phyloP scores from a whole-genome alignment of 2,797 vertebrate genomes.

The Australoheros facetus region DNA sequence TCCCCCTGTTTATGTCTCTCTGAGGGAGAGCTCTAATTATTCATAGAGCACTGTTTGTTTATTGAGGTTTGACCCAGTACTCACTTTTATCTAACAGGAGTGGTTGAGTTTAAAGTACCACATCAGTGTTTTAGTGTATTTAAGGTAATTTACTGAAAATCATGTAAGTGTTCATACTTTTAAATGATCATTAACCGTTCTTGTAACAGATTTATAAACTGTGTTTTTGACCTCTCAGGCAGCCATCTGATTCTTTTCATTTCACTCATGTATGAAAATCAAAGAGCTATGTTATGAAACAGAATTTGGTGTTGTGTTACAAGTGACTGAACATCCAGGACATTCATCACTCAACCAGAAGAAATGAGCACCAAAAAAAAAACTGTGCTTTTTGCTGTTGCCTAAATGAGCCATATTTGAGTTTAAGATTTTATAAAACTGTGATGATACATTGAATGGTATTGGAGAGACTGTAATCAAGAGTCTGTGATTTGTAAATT shows the following conservation, averaged over 20 bases:
- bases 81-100: neutral
- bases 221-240: neutral
- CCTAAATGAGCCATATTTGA: neutral
- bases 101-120: neutral
- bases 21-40: constrained; percentile 16
- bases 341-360: constrained; percentile 6
- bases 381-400: neutral
- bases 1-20: constrained; percentile 1
- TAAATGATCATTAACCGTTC: neutral
- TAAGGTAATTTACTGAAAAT: neutral
- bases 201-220: neutral
- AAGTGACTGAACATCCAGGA: constrained; percentile 30
- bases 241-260: neutral
- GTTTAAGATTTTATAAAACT: neutral
- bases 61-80: neutral
- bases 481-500: neutral
- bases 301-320: neutral
- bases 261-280: neutral
- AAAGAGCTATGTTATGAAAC: constrained; percentile 14
- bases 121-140: neutral
- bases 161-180: neutral
- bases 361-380: neutral
- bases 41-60: constrained; percentile 24
- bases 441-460: neutral
- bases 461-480: neutral